Evolutionary conservation across 2,888 invertebrate species (phyloP), one percentile per base, ranked within the genome.

Genomic region (Diaphora mendica): DNA sequence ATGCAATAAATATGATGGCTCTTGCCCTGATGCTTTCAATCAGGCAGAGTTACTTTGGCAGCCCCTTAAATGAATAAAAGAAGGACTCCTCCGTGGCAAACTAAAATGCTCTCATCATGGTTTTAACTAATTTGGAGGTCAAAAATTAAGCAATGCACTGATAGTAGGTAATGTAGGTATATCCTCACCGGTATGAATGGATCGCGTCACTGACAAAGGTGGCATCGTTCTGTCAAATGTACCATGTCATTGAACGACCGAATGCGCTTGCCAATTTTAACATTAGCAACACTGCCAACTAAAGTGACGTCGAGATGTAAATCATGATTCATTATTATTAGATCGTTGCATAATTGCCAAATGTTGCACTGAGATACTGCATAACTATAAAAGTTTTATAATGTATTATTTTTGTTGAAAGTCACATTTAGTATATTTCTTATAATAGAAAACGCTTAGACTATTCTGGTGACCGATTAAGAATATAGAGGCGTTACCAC

Each of bases 201-300:
- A 90, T 82, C 87, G 88, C 90, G 90, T 91, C 91, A 91, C 83
- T 72, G 76, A 81, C 70, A 81, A 64, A 72, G 64, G 71, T 78
- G 77, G 78, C 79, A 80, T 79, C 75, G 81, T 84, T 87, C 82
- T 86, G 75, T 79, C 75, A 87, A 85, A 85, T 79, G 83, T 85
- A 85, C 84, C 86, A 81, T 92, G 91, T 92, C 91, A 93, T 92
- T 91, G 91, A 90, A 89, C 91, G 89, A 85, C 85, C 84, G 76
- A 74, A 74, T 67, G 73, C 74, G 62, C 70, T 72, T 89, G 89
- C 88, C 89, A 89, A 87, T n/a, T 72, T 73, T 68, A 70, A 76
- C 65, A 82, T 78, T 79, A 82, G 78, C 75, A 70, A 70, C 72
- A 64, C 77, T 82, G 82, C 80, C 82, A 84, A 85, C 77, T 66